Conservation (phyloP, 2,797 vertebrate genomes). For the Lagorchestes hirsutus region DNA sequence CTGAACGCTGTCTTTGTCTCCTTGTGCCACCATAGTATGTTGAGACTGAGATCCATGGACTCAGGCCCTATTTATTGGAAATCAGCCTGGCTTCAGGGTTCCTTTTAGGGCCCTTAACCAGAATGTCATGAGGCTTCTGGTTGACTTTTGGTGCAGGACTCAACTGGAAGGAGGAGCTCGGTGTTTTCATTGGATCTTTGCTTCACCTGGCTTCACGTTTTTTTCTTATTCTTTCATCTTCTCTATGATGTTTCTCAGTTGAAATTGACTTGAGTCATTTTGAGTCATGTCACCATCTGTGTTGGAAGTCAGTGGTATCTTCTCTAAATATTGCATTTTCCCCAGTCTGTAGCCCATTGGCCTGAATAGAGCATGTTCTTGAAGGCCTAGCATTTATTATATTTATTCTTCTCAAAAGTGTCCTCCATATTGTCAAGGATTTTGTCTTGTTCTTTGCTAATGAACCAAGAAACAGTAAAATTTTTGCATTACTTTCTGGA, state of each 20-base stretch:
- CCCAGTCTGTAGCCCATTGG: background rate
- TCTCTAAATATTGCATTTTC: background rate
- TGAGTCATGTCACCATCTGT: background rate
- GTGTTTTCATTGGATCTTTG: background rate
- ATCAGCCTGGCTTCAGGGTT: background rate
- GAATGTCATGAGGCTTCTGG: background rate
- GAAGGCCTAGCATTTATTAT: background rate
- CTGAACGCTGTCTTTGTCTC: background rate
- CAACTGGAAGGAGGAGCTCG: background rate
- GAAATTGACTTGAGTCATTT: background rate
- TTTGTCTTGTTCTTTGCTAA: background rate
- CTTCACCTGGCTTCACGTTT: background rate
- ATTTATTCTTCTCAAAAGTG: background rate
- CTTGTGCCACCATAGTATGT: background rate
- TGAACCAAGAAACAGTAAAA: background rate
- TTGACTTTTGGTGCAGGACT: background rate
- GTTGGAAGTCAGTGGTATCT: background rate
- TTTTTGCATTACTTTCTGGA: background rate
- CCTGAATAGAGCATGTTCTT: background rate
- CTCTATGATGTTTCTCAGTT: background rate
- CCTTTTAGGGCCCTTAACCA: background rate
- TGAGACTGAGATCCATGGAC: background rate
- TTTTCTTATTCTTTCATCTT: background rate
- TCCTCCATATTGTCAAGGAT: background rate
- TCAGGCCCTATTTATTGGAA: background rate